A percentile compares a stretch with the other conserved stretches of the same genome.
These are phyloP conservation scores for Xiphophorus maculatus DNA, from an alignment of 2,113 vertebrate genomes.

Conservation along the genomic window DNA sequence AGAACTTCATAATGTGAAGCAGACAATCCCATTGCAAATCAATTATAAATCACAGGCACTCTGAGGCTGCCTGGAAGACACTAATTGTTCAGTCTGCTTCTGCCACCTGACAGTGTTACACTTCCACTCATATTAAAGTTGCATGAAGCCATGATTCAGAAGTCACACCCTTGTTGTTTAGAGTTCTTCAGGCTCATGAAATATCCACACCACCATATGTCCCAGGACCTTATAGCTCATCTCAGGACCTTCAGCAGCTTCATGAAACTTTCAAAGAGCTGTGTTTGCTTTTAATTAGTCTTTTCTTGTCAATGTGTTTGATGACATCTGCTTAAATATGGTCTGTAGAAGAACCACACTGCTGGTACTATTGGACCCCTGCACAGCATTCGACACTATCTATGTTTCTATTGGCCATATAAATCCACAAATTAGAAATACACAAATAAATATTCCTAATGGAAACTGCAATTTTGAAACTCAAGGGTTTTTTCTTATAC, in stretches of 20 bases:
- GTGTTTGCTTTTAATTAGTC: neutral
- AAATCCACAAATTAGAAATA: too few relatives aligned
- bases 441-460: too few relatives aligned
- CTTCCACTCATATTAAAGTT: slow-evolving; percentile 36
- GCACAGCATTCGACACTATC: too few relatives aligned
- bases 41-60: slow-evolving; percentile 55
- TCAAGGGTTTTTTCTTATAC: too few relatives aligned
- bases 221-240: slow-evolving; percentile 18
- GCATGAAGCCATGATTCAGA: slow-evolving; percentile 12
- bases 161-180: slow-evolving; percentile 11
- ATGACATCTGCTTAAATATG: too few relatives aligned
- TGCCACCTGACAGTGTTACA: slow-evolving; percentile 12
- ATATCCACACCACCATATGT: slow-evolving; percentile 21
- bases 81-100: slow-evolving; percentile 23
- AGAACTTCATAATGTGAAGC: neutral
- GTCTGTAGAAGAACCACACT: too few relatives aligned
- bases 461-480: too few relatives aligned
- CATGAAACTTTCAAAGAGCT: slow-evolving; percentile 33
- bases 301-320: too few relatives aligned
- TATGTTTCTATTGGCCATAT: too few relatives aligned
- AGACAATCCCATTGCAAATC: slow-evolving; percentile 40
- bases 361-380: too few relatives aligned
- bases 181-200: slow-evolving; percentile 16
- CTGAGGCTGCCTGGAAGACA: slow-evolving; percentile 21
- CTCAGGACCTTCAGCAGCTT: slow-evolving; percentile 2